phyloP scores from a whole-genome alignment of 2,888 invertebrate species.

The Sarcophaga variegata region DNA sequence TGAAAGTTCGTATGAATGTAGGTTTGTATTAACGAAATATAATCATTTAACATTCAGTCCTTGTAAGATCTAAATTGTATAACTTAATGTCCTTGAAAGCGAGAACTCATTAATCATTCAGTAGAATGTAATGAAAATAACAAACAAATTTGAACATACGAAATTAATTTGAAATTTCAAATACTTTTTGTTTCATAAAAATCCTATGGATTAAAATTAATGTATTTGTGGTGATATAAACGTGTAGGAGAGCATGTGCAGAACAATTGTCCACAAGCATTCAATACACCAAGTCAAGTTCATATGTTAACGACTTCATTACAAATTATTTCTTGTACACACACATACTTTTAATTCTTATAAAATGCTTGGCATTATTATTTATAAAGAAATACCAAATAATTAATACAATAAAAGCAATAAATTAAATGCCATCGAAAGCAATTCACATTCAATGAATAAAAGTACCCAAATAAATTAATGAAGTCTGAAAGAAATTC shows the following conservation, averaged over 20 bases:
- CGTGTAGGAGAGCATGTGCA: not conserved
- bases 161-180: conserved; percentile 29
- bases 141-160: not conserved
- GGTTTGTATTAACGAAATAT: not conserved
- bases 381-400: too few species aligned
- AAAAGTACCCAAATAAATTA: too few species aligned
- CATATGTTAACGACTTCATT: not conserved
- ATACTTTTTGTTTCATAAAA: not conserved
- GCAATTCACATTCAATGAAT: too few species aligned
- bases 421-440: too few species aligned
- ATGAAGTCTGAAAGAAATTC: too few species aligned
- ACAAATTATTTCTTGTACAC: not conserved
- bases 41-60: not conserved
- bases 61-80: not conserved
- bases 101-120: conserved; percentile 19
- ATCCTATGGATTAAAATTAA: not conserved
- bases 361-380: too few species aligned
- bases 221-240: not conserved
- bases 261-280: not conserved
- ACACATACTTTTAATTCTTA: too few species aligned
- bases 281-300: not conserved
- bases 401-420: too few species aligned
- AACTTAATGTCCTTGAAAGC: conserved; percentile 8
- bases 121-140: not conserved
- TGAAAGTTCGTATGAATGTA: too few species aligned